phyloP scores from a whole-genome alignment of 2,888 invertebrate genomes.

The Mythimna albipuncta region DNA sequence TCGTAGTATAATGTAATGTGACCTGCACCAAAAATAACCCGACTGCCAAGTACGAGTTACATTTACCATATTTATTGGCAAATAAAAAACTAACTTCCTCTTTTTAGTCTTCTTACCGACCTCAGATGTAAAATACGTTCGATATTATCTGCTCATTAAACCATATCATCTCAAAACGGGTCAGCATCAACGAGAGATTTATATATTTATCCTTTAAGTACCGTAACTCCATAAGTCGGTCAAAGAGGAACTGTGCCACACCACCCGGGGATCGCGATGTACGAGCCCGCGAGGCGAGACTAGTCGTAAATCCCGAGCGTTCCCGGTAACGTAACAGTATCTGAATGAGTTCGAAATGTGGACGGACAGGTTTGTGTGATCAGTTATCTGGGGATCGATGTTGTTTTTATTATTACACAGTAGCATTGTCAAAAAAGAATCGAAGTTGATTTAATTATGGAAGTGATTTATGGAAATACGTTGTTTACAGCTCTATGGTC shows the following conservation, averaged over 20 bases:
- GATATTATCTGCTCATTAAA: slow-evolving; percentile 41
- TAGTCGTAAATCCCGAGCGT: slow-evolving; percentile 75
- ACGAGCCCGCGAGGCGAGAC: slow-evolving; percentile 63
- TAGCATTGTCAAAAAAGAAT: no score
- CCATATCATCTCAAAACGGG: slow-evolving; percentile 33
- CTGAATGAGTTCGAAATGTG: slow-evolving; percentile 62
- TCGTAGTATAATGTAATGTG: no score
- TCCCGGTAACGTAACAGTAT: slow-evolving; percentile 80
- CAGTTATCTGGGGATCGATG: slow-evolving; percentile 5
- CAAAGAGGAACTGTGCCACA: slow-evolving; percentile 84
- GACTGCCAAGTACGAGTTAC: no score
- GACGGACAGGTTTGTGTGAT: slow-evolving; percentile 16
- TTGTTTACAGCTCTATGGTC: no score
- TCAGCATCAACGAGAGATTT: slow-evolving; percentile 44
- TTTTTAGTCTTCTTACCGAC: background rate
- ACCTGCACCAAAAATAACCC: no score
- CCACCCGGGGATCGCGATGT: slow-evolving; percentile 74
- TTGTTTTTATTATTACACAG: background rate
- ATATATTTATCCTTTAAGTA: slow-evolving; percentile 63
- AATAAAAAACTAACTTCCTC: background rate
- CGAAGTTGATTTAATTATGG: no score
- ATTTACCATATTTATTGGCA: no score
- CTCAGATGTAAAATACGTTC: background rate
- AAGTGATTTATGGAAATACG: no score
- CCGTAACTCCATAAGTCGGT: slow-evolving; percentile 76